Percentiles rank a stretch among this genome's conserved stretches.
Conservation (phyloP, 2,797 vertebrate genomes). For the Channa striata region DNA sequence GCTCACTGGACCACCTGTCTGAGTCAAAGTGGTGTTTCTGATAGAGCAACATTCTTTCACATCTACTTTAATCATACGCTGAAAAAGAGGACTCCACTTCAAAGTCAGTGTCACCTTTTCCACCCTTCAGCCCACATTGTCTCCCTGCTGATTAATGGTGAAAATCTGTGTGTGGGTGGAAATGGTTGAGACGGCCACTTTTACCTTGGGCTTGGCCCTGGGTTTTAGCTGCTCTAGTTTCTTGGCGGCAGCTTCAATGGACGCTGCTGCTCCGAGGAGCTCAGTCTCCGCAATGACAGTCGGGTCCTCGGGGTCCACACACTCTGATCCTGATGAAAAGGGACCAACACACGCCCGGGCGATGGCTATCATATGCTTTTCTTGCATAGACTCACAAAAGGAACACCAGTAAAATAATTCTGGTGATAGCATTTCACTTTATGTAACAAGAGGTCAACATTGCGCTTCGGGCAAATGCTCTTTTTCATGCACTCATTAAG, state of each 20-base stretch:
- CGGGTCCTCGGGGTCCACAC: conserved; percentile 96
- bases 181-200: conserved; percentile 59
- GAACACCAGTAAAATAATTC: not conserved
- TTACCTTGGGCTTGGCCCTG: conserved; percentile 97
- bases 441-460: conserved; percentile 7
- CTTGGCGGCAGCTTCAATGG: conserved; percentile 99
- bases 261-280: conserved; percentile 95
- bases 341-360: conserved; percentile 18
- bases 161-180: conserved; percentile 51
- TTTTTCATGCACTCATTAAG: conserved; percentile 6
- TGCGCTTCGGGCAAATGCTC: conserved; percentile 3
- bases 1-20: conserved; percentile 51
- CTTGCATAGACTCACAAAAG: not conserved
- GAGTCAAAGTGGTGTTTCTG: conserved; percentile 46
- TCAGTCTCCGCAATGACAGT: conserved; percentile 97
- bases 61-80: conserved; percentile 46
- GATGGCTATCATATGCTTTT: conserved; percentile 24
- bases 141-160: conserved; percentile 61
- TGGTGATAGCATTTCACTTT: conserved; percentile 4
- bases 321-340: conserved; percentile 92
- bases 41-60: conserved; percentile 18
- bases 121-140: conserved; percentile 34
- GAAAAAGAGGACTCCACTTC: conserved; percentile 61
- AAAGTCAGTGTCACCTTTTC: conserved; percentile 69
- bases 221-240: conserved; percentile 98